These are phyloP conservation scores for Brachypalpus laphriformis DNA, from an alignment of 2,888 invertebrate species.

Conservation along the genomic window DNA sequence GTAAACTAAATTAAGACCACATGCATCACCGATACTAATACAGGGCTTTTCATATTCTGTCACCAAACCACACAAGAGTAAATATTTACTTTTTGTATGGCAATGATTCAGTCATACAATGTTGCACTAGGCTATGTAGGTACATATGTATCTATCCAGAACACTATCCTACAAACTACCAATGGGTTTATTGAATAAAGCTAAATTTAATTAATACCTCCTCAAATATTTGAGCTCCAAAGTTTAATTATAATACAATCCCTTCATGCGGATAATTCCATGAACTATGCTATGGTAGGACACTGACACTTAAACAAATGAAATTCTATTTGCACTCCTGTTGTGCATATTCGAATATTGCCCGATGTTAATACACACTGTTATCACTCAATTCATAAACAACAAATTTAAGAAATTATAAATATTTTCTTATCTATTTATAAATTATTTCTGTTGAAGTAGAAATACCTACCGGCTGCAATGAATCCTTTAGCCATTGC, in stretches of 20 bases:
- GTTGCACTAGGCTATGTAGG: neutral
- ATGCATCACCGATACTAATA: neutral
- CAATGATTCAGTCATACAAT: neutral
- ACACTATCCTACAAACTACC: neutral
- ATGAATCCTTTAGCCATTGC: conserved; percentile 95
- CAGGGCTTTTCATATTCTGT: neutral
- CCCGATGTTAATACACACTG: neutral
- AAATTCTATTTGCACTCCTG: neutral
- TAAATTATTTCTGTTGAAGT: neutral
- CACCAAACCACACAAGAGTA: neutral
- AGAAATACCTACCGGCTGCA: conserved; percentile 87
- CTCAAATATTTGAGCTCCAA: neutral
- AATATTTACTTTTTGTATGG: neutral
- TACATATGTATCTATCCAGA: neutral
- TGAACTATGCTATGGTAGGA: too few species aligned
- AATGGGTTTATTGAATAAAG: neutral
- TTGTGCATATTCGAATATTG: neutral
- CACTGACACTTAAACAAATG: neutral
- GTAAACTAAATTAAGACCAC: neutral
- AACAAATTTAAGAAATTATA: neutral
- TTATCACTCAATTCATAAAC: neutral
- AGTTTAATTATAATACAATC: neutral
- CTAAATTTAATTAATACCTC: neutral
- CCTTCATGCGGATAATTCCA: neutral
- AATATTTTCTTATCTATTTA: neutral